Base-by-base conservation (phyloP, 2,113 vertebrate genomes). In the Prionailurus bengalensis region DNA sequence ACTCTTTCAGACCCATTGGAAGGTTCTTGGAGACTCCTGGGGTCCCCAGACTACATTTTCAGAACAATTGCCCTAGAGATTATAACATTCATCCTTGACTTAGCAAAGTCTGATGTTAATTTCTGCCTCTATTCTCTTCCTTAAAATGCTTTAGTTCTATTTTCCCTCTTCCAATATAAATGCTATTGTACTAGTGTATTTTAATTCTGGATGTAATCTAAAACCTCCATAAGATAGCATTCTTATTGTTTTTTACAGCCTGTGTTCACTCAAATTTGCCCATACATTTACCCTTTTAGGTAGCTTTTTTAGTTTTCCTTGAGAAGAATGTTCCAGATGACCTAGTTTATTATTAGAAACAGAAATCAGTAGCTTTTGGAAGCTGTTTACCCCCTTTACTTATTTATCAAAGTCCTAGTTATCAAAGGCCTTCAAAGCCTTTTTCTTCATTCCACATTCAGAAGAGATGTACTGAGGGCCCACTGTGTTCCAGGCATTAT, bases 301-400 rank as follows among this genome's bases (percentile, higher is more conserved):
- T 31, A 83, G 55, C 10, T 71, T 92, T 91, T 93, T 71, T 80
- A 88, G 45, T 58, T 90, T 85, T 73, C 23, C 76, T 95, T 86
- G 71, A 95, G 58, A 87, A 42, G 68, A 94, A 91, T 29, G 16
- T 89, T 85, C 2, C 42, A 68, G 84, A 78, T 96, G 51, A 70
- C 33, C 21, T 80, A 73, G 31, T 70, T 42, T 36, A 70, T 94
- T 51, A 63, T 73, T 19, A 86, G 36, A 78, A 96, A 58, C 78
- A 95, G 36, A 96, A 91, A 85, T 76, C 86, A 95, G 31, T 71
- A 78, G 10, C 58, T 91, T 92, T 85, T 92, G 39, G 42, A 91
- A 95, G 42, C 17, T 70, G 39, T 53, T 93, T 76, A 12, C 11
- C 5, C 53, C 58, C 51, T 13, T 66, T 61, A 65, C 51, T 48